Evolutionary conservation across 2,888 invertebrate genomes (phyloP).

Genomic region (Onchidella celtica): DNA sequence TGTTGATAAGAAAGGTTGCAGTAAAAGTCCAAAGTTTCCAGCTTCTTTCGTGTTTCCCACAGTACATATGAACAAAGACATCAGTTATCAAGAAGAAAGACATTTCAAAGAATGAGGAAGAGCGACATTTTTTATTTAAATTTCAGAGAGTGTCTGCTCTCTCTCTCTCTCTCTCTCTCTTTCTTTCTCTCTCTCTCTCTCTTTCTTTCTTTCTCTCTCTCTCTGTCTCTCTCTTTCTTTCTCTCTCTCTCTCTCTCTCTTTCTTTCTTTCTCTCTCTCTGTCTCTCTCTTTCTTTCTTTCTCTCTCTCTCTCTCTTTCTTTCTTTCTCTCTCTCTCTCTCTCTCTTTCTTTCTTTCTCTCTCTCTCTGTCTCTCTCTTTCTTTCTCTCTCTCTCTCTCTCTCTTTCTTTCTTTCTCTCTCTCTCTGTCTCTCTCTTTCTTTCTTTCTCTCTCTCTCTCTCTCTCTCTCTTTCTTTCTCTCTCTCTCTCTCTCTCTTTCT

Average conservation of each 20-base stretch:
- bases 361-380: slow-evolving; percentile 15
- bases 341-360: slow-evolving; percentile 22
- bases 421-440: neutral
- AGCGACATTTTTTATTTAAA: neutral
- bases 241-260: neutral
- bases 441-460: neutral
- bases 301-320: neutral
- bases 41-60: too few relatives aligned
- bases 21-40: too few relatives aligned
- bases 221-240: neutral
- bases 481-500: neutral
- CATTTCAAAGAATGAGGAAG: too few relatives aligned
- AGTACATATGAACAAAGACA: too few relatives aligned
- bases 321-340: too few relatives aligned
- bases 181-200: neutral
- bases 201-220: neutral
- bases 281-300: neutral
- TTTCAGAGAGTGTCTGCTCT: neutral
- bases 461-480: neutral
- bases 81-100: too few relatives aligned
- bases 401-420: neutral
- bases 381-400: neutral
- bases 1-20: too few relatives aligned
- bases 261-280: slow-evolving; percentile 3
- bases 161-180: neutral